Base-by-base conservation (phyloP, 2,888 invertebrate species). In the Rotaria macrura region DNA sequence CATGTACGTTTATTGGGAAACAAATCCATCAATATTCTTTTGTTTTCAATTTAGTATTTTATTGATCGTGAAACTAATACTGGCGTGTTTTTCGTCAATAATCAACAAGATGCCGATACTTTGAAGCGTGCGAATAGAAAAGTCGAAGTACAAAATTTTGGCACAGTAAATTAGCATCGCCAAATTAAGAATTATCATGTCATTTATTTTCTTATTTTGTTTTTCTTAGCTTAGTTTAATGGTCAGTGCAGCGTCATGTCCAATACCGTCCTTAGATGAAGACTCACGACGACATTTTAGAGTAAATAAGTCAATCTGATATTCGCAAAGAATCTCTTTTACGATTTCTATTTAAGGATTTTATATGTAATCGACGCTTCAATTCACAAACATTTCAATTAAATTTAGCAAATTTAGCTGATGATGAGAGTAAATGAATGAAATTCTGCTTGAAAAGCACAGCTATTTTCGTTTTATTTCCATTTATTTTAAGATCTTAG, bases 61-160 rank as follows among this genome's bases (percentile, higher is more conserved):
- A 79, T 79, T 79, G 79, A 79, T 43, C 43, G 79, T n/a, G 79
- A 79, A 12, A 79, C 79, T 5, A 79, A 79, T 43, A 79, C 43
- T 43, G 79, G 79, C 0, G 79, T 79, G 25, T 79, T 79, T n/a
- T 79, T 79, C 43, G 25, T 79, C 43, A 79, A 79, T 43, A 43
- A 10, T 43, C 79, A 43, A 79, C 43, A 43, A 43, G 79, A 79
- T 43, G 79, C 79, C 25, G 79, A 79, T n/a, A 79, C 43, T 40
- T 43, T 79, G 14, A 79, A 79, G 43, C 43, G 79, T n/a, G 79
- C 79, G 12, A 79, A 79, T 79, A 43, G 43, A 43, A 79, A 79
- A 79, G 14, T 79, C 14, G 40, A 40, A 25, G 14, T 43, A 4
- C 79, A 79, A 79, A 79, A 79, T 79, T 79, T n/a, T 0, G 79